phyloP scores from a whole-genome alignment of 2,797 vertebrate genomes.

The Sibirionetta formosa region DNA sequence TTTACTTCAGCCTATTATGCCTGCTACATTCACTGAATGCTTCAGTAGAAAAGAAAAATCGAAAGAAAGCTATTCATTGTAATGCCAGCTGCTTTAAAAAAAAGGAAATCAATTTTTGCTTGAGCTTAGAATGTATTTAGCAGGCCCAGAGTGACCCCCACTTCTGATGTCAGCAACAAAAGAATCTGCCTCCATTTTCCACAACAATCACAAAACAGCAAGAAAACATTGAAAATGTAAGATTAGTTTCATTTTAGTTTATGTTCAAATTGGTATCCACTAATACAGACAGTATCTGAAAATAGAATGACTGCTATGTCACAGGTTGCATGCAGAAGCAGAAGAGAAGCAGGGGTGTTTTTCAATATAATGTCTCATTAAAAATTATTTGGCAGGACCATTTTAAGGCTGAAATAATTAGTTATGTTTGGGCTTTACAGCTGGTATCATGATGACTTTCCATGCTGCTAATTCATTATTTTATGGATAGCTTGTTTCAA shows the following conservation, averaged over 20 bases:
- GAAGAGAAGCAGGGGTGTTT: background rate
- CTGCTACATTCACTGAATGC: slow-evolving; percentile 85
- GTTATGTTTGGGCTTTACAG: slow-evolving; percentile 76
- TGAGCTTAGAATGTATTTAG: slow-evolving; percentile 81
- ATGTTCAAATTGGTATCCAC: slow-evolving; percentile 71
- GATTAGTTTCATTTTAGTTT: slow-evolving; percentile 79
- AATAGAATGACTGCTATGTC: slow-evolving; percentile 41
- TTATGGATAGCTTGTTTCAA: slow-evolving; percentile 76
- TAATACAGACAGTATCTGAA: slow-evolving; percentile 53
- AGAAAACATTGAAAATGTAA: slow-evolving; percentile 75
- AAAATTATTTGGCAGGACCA: slow-evolving; percentile 67
- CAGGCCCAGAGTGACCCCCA: slow-evolving; percentile 78
- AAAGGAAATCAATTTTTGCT: slow-evolving; percentile 88
- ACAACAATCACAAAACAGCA: slow-evolving; percentile 75
- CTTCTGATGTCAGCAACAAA: slow-evolving; percentile 85
- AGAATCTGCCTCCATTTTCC: slow-evolving; percentile 77
- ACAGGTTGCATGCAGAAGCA: background rate
- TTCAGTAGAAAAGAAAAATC: slow-evolving; percentile 87
- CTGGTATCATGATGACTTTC: slow-evolving; percentile 67
- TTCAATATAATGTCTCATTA: slow-evolving; percentile 42
- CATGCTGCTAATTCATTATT: slow-evolving; percentile 75
- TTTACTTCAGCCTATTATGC: slow-evolving; percentile 88
- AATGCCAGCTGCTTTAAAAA: slow-evolving; percentile 86
- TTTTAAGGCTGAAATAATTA: slow-evolving; percentile 81
- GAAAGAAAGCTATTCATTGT: slow-evolving; percentile 87